These are phyloP conservation scores for Steinernema hermaphroditum DNA, from an alignment of 2,888 invertebrate species.

Conservation along the genomic window DNA sequence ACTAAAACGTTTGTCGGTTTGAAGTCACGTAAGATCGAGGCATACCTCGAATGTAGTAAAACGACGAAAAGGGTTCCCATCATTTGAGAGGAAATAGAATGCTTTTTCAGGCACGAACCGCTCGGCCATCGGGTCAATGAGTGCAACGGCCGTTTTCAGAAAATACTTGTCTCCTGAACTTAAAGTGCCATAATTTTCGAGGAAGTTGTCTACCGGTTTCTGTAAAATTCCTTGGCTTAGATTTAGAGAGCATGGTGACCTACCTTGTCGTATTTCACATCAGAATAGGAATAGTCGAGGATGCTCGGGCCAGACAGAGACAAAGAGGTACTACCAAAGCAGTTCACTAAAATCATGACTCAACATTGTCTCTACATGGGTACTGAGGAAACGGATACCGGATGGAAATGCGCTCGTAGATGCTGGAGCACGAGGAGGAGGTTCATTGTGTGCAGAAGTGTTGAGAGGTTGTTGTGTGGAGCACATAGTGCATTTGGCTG, in stretches of 20 bases:
- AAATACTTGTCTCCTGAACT: slow-evolving; percentile 21
- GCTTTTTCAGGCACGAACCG: not conserved
- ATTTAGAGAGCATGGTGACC: not conserved
- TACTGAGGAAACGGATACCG: not conserved
- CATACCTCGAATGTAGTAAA: slow-evolving; percentile 35
- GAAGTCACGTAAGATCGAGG: not conserved
- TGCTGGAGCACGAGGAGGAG: not conserved
- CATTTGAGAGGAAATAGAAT: slow-evolving; percentile 35
- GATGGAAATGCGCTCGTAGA: not conserved
- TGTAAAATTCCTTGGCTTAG: no score
- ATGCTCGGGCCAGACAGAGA: slow-evolving; percentile 4
- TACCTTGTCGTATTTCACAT: slow-evolving; percentile 27
- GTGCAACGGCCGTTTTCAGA: slow-evolving; percentile 28
- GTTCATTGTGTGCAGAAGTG: not conserved
- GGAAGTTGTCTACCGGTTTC: slow-evolving; percentile 11
- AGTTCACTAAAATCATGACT: no score
- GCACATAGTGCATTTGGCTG: slow-evolving; percentile 18
- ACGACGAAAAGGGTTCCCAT: slow-evolving; percentile 35
- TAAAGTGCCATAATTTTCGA: slow-evolving; percentile 12
- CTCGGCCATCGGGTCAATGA: slow-evolving; percentile 32
- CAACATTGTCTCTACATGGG: no score
- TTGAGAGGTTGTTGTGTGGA: not conserved
- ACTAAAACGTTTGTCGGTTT: not conserved
- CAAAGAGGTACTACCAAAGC: not conserved
- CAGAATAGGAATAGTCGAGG: not conserved